A percentile compares a stretch with the other conserved stretches of the same genome.
Conservation (phyloP, 2,113 vertebrate species). For the Brevimyrus niger region DNA sequence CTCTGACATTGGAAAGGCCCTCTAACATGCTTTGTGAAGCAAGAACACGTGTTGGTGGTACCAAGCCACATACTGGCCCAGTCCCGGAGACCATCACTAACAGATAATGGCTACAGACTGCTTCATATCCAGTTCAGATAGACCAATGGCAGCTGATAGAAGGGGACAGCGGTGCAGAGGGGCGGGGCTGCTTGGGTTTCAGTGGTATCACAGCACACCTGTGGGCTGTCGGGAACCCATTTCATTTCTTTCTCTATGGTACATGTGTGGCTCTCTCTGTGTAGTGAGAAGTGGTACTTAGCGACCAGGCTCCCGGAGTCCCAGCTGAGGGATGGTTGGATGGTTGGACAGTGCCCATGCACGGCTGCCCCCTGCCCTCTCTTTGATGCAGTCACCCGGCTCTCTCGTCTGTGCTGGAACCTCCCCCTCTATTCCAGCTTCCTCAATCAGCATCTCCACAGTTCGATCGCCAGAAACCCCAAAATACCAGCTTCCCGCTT, state of each 20-base stretch:
- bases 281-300: neutral
- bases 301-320: neutral
- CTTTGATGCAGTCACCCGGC: neutral
- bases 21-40: conserved; percentile 49
- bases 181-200: neutral
- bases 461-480: neutral
- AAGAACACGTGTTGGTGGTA: conserved; percentile 46
- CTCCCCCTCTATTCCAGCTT: neutral
- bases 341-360: neutral
- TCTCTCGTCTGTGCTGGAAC: neutral
- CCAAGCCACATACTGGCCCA: conserved; percentile 35
- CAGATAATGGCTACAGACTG: neutral
- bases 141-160: neutral
- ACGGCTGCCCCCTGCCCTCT: neutral
- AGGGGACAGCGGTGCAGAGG: neutral
- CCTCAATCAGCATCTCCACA: neutral
- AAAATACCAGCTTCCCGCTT: neutral
- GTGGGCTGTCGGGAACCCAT: neutral
- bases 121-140: neutral
- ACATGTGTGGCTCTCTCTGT: neutral
- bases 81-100: conserved; percentile 35
- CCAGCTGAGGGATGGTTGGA: neutral
- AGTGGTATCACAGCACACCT: neutral
- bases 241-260: neutral
- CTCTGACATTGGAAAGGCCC: conserved; percentile 40